Conservation (phyloP, 2,888 invertebrate genomes). For the Halocaridina rubra region DNA sequence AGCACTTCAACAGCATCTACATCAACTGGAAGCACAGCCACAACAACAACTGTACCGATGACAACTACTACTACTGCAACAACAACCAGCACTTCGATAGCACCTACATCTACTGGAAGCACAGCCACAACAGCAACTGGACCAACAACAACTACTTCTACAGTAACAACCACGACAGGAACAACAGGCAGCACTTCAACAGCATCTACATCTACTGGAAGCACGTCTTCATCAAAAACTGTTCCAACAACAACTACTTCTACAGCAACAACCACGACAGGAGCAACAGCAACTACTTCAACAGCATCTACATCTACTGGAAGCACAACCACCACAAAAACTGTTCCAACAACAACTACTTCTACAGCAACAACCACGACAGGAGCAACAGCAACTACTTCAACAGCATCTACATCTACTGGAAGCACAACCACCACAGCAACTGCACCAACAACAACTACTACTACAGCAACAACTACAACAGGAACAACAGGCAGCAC, state of each 20-base stretch:
- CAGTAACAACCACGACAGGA: neutral
- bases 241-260: neutral
- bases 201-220: neutral
- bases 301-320: neutral
- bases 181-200: neutral
- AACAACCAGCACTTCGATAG: neutral
- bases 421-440: neutral
- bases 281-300: neutral
- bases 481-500: neutral
- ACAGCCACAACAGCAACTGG: neutral
- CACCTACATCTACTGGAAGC: neutral
- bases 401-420: neutral
- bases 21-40: too few relatives aligned
- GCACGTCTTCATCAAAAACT: neutral
- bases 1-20: too few relatives aligned
- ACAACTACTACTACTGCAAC: neutral
- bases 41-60: neutral
- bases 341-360: neutral
- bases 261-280: neutral
- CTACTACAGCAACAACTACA: neutral
- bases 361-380: neutral
- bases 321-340: neutral
- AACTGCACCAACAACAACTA: neutral
- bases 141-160: neutral
- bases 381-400: neutral